A percentile compares a stretch with the other conserved stretches of the same genome.
Conservation (phyloP, 2,888 invertebrate genomes). For the Hedya salicella region DNA sequence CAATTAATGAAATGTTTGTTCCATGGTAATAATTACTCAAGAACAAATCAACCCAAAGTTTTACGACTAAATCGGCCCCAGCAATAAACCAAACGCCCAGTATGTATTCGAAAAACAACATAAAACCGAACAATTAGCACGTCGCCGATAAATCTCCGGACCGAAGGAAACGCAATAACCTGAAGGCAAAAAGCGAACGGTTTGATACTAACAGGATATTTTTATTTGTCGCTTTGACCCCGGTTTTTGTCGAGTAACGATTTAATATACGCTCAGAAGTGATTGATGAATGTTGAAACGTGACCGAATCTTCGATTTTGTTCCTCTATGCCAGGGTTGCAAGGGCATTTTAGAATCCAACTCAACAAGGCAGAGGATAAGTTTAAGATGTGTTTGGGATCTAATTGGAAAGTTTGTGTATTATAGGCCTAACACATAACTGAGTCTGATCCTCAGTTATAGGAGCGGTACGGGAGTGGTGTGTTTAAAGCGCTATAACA, state of each 20-base stretch:
- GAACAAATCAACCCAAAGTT: background rate
- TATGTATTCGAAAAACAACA: conserved; percentile 23
- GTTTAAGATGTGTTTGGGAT: too few relatives aligned
- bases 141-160: conserved; percentile 27
- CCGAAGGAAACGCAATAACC: conserved; percentile 39
- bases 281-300: conserved; percentile 35
- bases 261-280: conserved; percentile 35
- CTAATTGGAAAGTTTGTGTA: too few relatives aligned
- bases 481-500: too few relatives aligned
- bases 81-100: conserved; percentile 19
- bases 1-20: background rate
- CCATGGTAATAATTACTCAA: background rate
- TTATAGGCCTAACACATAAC: too few relatives aligned
- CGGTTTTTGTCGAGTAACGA: conserved; percentile 38
- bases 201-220: conserved; percentile 38
- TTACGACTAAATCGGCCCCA: background rate
- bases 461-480: too few relatives aligned
- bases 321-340: background rate
- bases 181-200: conserved; percentile 29
- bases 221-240: conserved; percentile 38
- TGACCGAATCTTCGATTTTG: conserved; percentile 23
- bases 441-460: too few relatives aligned
- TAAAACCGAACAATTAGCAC: conserved; percentile 35
- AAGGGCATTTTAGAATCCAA: background rate
- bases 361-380: background rate